These are phyloP conservation scores for Agonopterix heracliana DNA, from an alignment of 2,888 invertebrate genomes.

Conservation along the genomic window DNA sequence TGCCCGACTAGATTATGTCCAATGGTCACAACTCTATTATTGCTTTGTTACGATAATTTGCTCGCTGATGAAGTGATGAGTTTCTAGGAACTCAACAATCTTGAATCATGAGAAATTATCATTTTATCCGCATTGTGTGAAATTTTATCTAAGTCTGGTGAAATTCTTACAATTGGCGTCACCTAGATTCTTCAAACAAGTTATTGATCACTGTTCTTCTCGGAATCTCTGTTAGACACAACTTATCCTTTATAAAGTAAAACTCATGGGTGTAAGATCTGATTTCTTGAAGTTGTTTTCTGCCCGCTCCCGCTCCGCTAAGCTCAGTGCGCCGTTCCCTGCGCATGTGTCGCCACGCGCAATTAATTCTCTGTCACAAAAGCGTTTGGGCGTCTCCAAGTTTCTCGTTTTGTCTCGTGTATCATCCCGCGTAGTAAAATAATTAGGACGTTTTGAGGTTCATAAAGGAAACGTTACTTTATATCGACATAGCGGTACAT, in stretches of 20 bases:
- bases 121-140: too few species aligned
- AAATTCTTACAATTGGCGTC: too few species aligned
- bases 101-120: too few species aligned
- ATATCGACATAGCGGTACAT: constrained; percentile 74
- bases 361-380: constrained; percentile 75
- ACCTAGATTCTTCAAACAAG: too few species aligned
- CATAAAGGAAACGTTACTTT: constrained; percentile 75
- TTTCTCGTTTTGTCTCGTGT: constrained; percentile 57
- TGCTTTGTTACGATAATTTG: constrained; percentile 21
- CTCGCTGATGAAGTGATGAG: constrained; percentile 8
- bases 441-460: constrained; percentile 76
- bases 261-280: too few species aligned
- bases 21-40: constrained; percentile 22
- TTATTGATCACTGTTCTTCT: too few species aligned
- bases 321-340: constrained; percentile 19
- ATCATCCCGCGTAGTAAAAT: constrained; percentile 61
- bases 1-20: constrained; percentile 29
- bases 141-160: too few species aligned
- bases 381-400: constrained; percentile 72
- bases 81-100: too few species aligned
- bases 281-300: too few species aligned
- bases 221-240: too few species aligned
- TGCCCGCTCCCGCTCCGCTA: constrained; percentile 2
- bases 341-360: constrained; percentile 70
- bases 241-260: too few species aligned